Conservation (phyloP, 2,797 vertebrate species). For the Sebastes diploproa region DNA sequence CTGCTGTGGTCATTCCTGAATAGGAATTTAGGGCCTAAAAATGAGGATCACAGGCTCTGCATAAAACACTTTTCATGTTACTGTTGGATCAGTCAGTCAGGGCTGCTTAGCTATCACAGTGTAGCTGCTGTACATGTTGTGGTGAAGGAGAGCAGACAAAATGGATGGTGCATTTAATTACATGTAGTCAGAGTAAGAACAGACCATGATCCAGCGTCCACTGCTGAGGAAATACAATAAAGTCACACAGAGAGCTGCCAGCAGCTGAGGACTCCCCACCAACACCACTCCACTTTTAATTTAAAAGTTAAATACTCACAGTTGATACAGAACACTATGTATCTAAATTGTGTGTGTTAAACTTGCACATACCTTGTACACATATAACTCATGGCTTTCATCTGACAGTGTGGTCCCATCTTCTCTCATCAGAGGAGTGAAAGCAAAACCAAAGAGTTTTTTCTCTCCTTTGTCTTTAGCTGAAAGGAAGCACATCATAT, state of each 20-base stretch:
- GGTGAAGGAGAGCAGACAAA: not conserved
- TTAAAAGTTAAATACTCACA: not conserved
- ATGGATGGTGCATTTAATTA: not conserved
- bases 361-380: slow-evolving; percentile 91
- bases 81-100: not conserved
- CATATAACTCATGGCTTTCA: slow-evolving; percentile 96
- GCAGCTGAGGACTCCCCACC: not conserved
- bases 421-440: slow-evolving; percentile 98
- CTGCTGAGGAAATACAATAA: slow-evolving; percentile 7
- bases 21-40: not conserved
- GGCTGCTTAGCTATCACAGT: not conserved
- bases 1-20: not conserved
- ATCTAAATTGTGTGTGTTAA: not conserved
- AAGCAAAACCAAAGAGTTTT: slow-evolving; percentile 97
- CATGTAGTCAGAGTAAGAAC: not conserved
- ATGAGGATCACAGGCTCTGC: not conserved
- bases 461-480: slow-evolving; percentile 99
- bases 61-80: not conserved
- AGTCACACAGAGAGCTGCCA: not conserved
- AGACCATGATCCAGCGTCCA: not conserved
- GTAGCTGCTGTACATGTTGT: not conserved
- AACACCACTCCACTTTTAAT: not conserved
- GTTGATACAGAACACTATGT: not conserved
- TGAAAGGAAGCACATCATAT: slow-evolving; percentile 65
- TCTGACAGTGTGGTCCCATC: slow-evolving; percentile 98